Conservation (phyloP, 1,140 invertebrate species). For the Dendrolimus kikuchii region DNA sequence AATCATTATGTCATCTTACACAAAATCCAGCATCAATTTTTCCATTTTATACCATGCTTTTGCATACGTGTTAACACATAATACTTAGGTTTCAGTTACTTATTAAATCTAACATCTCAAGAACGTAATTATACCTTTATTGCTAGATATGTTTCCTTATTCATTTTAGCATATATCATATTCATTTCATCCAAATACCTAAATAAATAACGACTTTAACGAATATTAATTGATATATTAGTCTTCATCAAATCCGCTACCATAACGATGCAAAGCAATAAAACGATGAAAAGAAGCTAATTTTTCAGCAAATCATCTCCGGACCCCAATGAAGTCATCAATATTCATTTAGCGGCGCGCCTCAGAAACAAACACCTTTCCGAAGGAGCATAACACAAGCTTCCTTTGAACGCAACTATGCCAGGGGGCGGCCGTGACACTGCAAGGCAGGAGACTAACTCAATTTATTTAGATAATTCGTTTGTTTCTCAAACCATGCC, state of each 20-base stretch:
- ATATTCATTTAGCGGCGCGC: conserved; percentile 68
- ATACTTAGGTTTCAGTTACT: too few species aligned
- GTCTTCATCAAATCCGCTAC: conserved; percentile 56
- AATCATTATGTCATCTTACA: too few species aligned
- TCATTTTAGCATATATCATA: conserved; percentile 14
- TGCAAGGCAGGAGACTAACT: conserved; percentile 43
- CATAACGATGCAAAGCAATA: conserved; percentile 44
- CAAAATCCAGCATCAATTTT: too few species aligned
- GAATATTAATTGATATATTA: conserved; percentile 65
- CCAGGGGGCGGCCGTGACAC: conserved; percentile 30
- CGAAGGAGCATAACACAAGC: conserved; percentile 41
- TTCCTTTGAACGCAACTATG: conserved; percentile 61
- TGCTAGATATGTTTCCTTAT: background rate
- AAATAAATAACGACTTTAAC: conserved; percentile 49
- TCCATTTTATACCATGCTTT: background rate
- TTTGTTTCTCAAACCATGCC: conserved; percentile 52
- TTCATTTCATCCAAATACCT: conserved; percentile 40
- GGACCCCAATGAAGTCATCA: conserved; percentile 66
- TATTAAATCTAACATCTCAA: too few species aligned
- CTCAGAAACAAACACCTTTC: conserved; percentile 66
- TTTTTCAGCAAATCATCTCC: conserved; percentile 70
- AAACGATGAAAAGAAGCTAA: conserved; percentile 67
- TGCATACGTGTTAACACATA: too few species aligned
- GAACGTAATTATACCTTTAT: too few species aligned
- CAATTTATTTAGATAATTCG: conserved; percentile 67